phyloP scores from a whole-genome alignment of 2,888 invertebrate species.

The Odontocerum albicorne region DNA sequence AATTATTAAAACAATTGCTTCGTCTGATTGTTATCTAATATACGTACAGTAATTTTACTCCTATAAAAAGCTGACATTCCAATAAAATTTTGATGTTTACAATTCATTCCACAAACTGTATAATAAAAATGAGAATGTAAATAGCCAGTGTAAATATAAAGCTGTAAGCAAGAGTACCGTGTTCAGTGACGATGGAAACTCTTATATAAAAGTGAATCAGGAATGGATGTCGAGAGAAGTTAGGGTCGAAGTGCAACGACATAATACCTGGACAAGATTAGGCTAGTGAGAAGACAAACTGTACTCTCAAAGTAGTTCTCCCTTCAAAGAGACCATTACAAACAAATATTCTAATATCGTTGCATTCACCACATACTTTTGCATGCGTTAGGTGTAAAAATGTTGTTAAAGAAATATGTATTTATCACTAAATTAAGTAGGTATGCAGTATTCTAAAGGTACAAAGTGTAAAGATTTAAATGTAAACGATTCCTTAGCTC shows the following conservation, averaged over 20 bases:
- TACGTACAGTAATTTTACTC: slow-evolving; percentile 4
- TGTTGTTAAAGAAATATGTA: slow-evolving; percentile 22
- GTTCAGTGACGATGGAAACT: slow-evolving; percentile 7
- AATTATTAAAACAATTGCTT: slow-evolving; percentile 15
- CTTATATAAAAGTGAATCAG: background rate
- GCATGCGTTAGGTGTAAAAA: slow-evolving; percentile 26
- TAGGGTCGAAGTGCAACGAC: background rate
- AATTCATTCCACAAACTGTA: slow-evolving; percentile 33
- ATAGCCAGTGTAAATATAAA: slow-evolving; percentile 35
- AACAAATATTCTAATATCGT: too few species aligned
- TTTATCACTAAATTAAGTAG: slow-evolving; percentile 25
- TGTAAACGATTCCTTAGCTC: slow-evolving; percentile 12
- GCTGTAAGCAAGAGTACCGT: slow-evolving; percentile 25
- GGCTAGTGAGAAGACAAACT: too few species aligned
- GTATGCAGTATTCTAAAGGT: slow-evolving; percentile 34
- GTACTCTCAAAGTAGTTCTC: too few species aligned
- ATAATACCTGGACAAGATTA: too few species aligned
- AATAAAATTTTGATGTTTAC: slow-evolving; percentile 18
- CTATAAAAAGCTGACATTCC: slow-evolving; percentile 30
- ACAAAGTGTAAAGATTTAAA: slow-evolving; percentile 28
- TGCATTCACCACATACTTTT: slow-evolving; percentile 25
- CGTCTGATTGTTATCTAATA: slow-evolving; percentile 17
- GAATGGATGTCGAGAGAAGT: background rate
- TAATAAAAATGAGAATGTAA: slow-evolving; percentile 29
- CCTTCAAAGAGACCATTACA: too few species aligned